Evolutionary conservation across 2,797 vertebrate genomes (phyloP).

Genomic region (Capromys pilorides): DNA sequence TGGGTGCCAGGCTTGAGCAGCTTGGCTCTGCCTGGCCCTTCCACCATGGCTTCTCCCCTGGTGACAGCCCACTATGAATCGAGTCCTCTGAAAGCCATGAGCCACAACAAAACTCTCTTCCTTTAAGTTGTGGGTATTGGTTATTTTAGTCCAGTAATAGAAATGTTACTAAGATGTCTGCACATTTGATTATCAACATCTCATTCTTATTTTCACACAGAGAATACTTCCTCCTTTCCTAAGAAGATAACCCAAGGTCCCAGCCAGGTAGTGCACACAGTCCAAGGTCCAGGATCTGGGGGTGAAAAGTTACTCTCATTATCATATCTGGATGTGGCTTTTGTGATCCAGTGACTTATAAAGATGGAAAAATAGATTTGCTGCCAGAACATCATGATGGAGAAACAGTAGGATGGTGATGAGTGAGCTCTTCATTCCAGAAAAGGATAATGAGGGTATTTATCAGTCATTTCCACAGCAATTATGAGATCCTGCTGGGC

Average conservation of each 20-base stretch:
- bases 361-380: slow-evolving; percentile 13
- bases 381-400: neutral
- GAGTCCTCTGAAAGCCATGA: neutral
- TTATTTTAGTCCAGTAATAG: neutral
- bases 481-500: slow-evolving; percentile 45
- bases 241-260: neutral
- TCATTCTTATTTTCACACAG: neutral
- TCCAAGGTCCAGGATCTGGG: neutral
- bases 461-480: slow-evolving; percentile 54
- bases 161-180: neutral
- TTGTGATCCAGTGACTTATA: neutral
- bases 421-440: slow-evolving; percentile 36
- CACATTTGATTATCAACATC: neutral
- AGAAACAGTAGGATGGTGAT: slow-evolving; percentile 30
- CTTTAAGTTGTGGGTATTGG: neutral
- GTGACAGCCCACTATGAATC: neutral
- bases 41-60: neutral
- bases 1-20: neutral
- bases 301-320: neutral
- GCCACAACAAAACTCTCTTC: neutral
- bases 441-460: slow-evolving; percentile 21
- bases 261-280: neutral
- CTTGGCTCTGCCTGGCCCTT: neutral
- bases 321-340: neutral
- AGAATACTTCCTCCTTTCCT: neutral